phyloP scores from a whole-genome alignment of 1,140 invertebrate species.

The Rhagoletis zephyria region DNA sequence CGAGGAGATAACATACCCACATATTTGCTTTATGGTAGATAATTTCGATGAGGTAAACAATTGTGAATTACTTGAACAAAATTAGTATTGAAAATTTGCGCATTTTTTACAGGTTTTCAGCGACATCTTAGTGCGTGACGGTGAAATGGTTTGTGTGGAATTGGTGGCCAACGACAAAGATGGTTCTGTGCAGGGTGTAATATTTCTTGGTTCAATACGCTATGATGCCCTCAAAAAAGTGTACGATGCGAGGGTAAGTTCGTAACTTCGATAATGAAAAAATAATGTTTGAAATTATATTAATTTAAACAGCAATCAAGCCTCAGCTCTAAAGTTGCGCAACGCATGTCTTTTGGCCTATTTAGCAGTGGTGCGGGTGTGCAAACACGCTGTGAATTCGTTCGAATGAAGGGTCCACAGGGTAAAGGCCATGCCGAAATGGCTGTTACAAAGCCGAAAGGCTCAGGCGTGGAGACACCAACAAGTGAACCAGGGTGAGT shows the following conservation, averaged over 20 bases:
- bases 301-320: constrained; percentile 83
- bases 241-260: constrained; percentile 92
- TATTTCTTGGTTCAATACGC: constrained; percentile 96
- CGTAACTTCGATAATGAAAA: not conserved
- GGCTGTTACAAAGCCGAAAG: constrained; percentile 93
- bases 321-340: constrained; percentile 93
- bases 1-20: constrained; percentile 98
- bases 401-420: constrained; percentile 96
- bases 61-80: constrained; percentile 31
- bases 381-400: constrained; percentile 94
- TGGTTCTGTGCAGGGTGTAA: constrained; percentile 88
- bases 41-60: constrained; percentile 95
- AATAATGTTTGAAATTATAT: constrained; percentile 52
- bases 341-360: constrained; percentile 94
- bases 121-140: constrained; percentile 95
- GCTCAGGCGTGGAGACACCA: constrained; percentile 93
- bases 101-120: constrained; percentile 83
- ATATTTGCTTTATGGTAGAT: constrained; percentile 99
- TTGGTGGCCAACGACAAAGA: constrained; percentile 91
- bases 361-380: constrained; percentile 81
- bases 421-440: constrained; percentile 98
- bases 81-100: not conserved
- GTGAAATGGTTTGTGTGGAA: constrained; percentile 98
- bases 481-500: constrained; percentile 87
- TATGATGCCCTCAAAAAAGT: constrained; percentile 97